phyloP scores from a whole-genome alignment of 2,113 vertebrate genomes.

The Phainopepla nitens region DNA sequence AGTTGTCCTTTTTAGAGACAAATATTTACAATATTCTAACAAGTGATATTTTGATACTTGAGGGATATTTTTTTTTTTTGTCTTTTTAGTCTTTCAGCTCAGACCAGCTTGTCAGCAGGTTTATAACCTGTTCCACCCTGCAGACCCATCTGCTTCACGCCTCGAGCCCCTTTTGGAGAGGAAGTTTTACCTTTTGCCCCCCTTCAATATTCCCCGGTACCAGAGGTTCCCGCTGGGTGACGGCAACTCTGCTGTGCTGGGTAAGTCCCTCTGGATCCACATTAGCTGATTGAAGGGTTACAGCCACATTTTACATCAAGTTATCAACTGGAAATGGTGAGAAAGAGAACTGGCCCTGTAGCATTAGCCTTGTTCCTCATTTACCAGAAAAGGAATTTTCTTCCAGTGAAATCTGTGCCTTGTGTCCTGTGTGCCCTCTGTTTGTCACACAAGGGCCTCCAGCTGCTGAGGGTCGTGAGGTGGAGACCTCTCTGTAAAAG shows the following conservation, averaged over 20 bases:
- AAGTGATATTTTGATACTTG: neutral
- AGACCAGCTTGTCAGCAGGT: conserved; percentile 96
- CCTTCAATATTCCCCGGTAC: conserved; percentile 90
- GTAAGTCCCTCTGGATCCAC: conserved; percentile 50
- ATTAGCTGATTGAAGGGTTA: neutral
- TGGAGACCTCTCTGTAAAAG: neutral
- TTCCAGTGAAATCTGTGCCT: neutral
- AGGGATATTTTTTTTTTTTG: neutral
- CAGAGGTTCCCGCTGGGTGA: conserved; percentile 96
- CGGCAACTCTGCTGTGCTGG: conserved; percentile 88
- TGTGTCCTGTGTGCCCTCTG: neutral
- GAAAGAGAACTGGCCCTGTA: neutral
- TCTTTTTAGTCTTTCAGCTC: conserved; percentile 76
- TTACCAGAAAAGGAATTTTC: neutral
- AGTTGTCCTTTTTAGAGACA: neutral
- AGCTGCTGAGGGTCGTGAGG: neutral
- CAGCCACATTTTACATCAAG: neutral
- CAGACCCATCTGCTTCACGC: conserved; percentile 94
- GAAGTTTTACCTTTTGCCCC: conserved; percentile 89
- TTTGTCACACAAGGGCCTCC: neutral
- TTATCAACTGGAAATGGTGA: neutral
- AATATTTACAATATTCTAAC: neutral
- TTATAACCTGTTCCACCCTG: conserved; percentile 97
- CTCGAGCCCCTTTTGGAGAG: conserved; percentile 94
- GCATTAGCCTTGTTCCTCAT: neutral